phyloP scores from a whole-genome alignment of 2,797 vertebrate genomes.

The Neosalanx taihuensis region DNA sequence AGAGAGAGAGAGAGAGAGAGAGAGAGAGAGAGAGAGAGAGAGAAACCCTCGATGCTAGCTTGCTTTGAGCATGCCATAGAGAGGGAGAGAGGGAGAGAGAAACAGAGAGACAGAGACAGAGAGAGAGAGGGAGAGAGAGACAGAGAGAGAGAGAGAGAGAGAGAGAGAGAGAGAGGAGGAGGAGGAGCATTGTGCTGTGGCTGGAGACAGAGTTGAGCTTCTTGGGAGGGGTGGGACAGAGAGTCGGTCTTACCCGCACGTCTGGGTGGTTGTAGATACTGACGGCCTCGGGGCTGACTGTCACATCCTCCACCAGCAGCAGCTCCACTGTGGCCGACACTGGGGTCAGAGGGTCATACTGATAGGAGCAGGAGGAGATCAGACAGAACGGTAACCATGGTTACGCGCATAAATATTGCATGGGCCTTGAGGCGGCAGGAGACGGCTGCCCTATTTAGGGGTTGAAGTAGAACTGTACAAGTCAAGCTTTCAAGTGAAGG shows the following conservation, averaged over 20 bases:
- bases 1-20: too few species aligned
- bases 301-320: slow-evolving; percentile 89
- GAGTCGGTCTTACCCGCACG: slow-evolving; percentile 74
- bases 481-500: not conserved
- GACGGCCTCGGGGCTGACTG: slow-evolving; percentile 75
- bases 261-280: slow-evolving; percentile 91
- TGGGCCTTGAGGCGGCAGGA: not conserved
- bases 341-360: slow-evolving; percentile 75
- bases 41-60: too few species aligned
- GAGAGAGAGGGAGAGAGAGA: too few species aligned
- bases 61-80: too few species aligned
- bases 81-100: too few species aligned
- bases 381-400: not conserved
- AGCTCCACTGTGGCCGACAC: slow-evolving; percentile 86
- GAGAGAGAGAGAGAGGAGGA: too few species aligned
- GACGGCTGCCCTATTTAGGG: not conserved
- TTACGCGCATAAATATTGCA: slow-evolving; percentile 17
- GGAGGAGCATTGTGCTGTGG: too few species aligned
- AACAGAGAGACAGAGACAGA: too few species aligned
- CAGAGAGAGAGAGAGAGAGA: too few species aligned
- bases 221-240: not conserved
- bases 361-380: slow-evolving; percentile 29
- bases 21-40: too few species aligned
- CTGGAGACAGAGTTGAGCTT: not conserved
- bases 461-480: not conserved